A percentile compares a stretch with the other conserved stretches of the same genome.
Evolutionary conservation across 2,797 vertebrate species (phyloP).

Genomic region (Characodon lateralis): DNA sequence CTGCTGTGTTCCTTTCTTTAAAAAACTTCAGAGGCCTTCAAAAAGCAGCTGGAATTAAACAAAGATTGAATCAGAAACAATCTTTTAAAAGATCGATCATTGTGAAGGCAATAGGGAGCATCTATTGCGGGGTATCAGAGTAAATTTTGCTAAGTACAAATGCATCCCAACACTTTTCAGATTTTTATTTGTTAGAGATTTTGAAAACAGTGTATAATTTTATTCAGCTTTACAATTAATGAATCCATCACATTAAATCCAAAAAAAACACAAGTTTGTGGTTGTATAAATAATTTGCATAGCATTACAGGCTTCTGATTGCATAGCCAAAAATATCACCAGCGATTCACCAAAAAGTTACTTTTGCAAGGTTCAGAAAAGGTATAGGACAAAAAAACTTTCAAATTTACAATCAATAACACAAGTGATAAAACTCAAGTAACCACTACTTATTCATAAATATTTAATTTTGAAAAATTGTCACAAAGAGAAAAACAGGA

Average conservation of each 20-base stretch:
- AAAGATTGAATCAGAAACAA: neutral
- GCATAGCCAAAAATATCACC: conserved; percentile 21
- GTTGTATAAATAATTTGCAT: neutral
- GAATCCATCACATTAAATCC: neutral
- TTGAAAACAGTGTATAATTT: neutral
- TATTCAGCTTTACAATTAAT: neutral
- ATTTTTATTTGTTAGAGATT: neutral
- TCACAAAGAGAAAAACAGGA: neutral
- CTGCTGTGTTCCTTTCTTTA: neutral
- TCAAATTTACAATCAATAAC: conserved; percentile 9
- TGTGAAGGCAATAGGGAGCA: neutral
- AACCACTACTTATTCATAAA: conserved; percentile 34
- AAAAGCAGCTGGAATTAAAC: neutral
- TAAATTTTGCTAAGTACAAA: neutral
- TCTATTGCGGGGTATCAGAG: neutral
- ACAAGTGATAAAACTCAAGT: conserved; percentile 16
- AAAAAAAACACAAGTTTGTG: neutral
- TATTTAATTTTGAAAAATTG: conserved; percentile 4
- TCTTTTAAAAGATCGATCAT: neutral
- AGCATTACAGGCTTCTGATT: conserved; percentile 6
- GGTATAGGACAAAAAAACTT: no score
- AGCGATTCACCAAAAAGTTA: conserved; percentile 6
- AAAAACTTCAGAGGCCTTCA: neutral
- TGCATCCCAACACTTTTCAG: neutral
- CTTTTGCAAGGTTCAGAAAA: neutral